Conservation (phyloP, 1,140 invertebrate genomes). For the Drosophila dunni region DNA sequence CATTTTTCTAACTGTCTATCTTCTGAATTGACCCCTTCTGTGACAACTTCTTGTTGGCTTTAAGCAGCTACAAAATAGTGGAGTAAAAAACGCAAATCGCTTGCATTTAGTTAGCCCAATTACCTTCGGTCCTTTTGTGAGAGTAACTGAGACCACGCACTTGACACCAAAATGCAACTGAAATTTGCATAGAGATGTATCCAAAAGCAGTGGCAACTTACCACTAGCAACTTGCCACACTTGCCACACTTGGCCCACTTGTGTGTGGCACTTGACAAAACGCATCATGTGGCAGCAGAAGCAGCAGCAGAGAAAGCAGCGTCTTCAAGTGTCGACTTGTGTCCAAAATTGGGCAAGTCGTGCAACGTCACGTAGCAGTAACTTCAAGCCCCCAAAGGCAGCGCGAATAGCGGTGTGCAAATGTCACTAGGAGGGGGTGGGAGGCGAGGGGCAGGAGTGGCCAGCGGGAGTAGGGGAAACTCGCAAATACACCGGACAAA, state of each 20-base stretch:
- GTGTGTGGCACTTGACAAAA: slow-evolving; percentile 31
- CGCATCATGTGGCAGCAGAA: slow-evolving; percentile 5
- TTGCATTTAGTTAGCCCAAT: slow-evolving; percentile 47
- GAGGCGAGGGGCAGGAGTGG: background rate
- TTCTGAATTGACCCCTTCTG: no score
- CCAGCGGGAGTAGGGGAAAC: background rate
- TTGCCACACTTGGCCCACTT: slow-evolving; percentile 34
- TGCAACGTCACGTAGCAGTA: slow-evolving; percentile 68
- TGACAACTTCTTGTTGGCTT: no score
- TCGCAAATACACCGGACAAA: background rate
- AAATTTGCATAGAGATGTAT: slow-evolving; percentile 33
- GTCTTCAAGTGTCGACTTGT: slow-evolving; percentile 46
- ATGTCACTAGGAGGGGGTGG: background rate
- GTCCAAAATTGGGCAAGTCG: slow-evolving; percentile 72
- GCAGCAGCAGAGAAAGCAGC: slow-evolving; percentile 1
- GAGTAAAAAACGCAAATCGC: slow-evolving; percentile 15
- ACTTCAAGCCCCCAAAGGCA: slow-evolving; percentile 4
- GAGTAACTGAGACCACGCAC: slow-evolving; percentile 17
- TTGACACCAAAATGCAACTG: slow-evolving; percentile 47
- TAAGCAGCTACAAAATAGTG: no score
- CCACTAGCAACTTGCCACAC: slow-evolving; percentile 12
- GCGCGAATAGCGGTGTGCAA: background rate
- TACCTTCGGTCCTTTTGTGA: slow-evolving; percentile 17
- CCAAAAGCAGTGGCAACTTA: background rate
- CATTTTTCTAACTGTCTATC: no score